A percentile compares a stretch with the other conserved stretches of the same genome.
Conservation (phyloP, 2,888 invertebrate genomes). For the Cartodere bifasciata region DNA sequence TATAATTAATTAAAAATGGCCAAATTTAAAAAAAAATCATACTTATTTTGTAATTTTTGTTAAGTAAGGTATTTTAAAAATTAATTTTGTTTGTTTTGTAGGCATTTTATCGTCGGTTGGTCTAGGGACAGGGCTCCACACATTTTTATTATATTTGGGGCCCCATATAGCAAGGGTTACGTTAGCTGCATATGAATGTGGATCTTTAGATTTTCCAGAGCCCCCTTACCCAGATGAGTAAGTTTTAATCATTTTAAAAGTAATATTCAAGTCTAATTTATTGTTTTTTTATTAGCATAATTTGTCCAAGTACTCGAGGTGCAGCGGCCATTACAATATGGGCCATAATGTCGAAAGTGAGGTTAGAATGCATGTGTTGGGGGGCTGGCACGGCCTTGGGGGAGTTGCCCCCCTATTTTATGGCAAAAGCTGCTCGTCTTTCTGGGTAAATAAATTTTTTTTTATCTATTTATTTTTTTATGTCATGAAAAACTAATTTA, state of each 20-base stretch:
- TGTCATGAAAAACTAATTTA: not conserved
- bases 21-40: slow-evolving; percentile 6
- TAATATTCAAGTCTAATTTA: not conserved
- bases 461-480: not conserved
- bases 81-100: slow-evolving; percentile 16
- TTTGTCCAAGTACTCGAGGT: slow-evolving; percentile 70
- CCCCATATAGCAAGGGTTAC: slow-evolving; percentile 98
- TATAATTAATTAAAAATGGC: slow-evolving; percentile 4
- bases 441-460: slow-evolving; percentile 34
- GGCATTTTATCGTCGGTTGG: slow-evolving; percentile 97
- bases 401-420: slow-evolving; percentile 97
- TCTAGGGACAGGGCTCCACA: slow-evolving; percentile 95
- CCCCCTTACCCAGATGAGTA: slow-evolving; percentile 98
- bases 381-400: slow-evolving; percentile 96
- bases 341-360: slow-evolving; percentile 89
- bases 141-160: slow-evolving; percentile 96
- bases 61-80: not conserved
- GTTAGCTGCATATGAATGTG: slow-evolving; percentile 95
- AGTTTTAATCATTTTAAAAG: slow-evolving; percentile 28
- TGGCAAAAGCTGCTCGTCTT: slow-evolving; percentile 88
- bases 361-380: slow-evolving; percentile 96
- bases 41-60: slow-evolving; percentile 2
- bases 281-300: slow-evolving; percentile 52
- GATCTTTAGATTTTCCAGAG: slow-evolving; percentile 84
- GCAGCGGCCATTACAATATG: slow-evolving; percentile 65